These are phyloP conservation scores for Naja naja DNA, from an alignment of 2,113 vertebrate genomes.

Conservation along the genomic window DNA sequence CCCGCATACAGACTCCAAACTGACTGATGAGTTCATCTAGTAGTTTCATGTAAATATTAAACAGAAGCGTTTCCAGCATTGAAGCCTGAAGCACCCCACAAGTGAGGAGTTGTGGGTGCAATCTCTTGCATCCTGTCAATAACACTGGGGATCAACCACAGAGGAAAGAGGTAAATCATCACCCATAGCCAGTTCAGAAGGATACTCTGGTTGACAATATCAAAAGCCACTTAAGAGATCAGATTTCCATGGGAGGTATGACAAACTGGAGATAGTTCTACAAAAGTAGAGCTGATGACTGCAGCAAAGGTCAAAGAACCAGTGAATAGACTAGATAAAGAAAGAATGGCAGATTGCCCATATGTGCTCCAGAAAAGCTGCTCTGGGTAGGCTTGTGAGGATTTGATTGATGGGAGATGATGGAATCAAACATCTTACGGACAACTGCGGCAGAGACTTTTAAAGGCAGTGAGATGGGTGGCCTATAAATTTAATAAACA, in stretches of 20 bases:
- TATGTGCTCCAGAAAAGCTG: background rate
- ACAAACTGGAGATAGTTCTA: background rate
- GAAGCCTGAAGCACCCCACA: background rate
- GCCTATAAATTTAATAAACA: background rate
- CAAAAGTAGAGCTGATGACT: background rate
- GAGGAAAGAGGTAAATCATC: background rate
- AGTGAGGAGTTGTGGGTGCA: background rate
- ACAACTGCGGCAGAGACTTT: background rate
- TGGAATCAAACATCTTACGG: background rate
- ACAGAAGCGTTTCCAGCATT: background rate
- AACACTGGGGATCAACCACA: background rate
- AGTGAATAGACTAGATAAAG: background rate
- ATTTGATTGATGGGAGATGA: background rate
- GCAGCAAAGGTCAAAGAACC: background rate
- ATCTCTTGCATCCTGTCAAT: background rate
- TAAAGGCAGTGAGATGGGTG: background rate
- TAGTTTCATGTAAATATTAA: background rate
- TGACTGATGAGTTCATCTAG: background rate
- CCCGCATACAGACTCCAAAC: background rate
- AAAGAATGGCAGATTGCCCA: background rate
- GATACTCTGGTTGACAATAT: background rate
- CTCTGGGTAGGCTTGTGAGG: background rate
- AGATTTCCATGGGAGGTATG: background rate
- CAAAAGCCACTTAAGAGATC: background rate
- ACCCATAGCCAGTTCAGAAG: background rate